Conservation (phyloP, 2,888 invertebrate genomes). For the Abrostola tripartita region DNA sequence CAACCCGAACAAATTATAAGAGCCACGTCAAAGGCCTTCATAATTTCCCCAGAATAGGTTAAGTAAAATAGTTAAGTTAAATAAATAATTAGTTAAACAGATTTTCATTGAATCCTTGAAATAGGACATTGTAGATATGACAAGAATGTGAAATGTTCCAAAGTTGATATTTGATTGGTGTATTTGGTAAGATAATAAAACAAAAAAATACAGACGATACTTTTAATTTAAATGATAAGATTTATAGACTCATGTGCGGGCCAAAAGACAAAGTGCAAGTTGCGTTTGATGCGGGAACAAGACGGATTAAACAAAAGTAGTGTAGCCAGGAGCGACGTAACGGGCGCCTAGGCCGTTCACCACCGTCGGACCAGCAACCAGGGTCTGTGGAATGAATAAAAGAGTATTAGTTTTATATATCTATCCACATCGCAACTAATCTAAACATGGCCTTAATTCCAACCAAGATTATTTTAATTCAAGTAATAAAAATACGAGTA, state of each 20-base stretch:
- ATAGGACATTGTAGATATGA: neutral
- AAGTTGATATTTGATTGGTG: neutral
- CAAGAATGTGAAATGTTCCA: neutral
- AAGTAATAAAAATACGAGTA: too few relatives aligned
- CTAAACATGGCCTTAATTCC: too few relatives aligned
- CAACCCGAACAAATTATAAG: too few relatives aligned
- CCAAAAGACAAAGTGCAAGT: conserved; percentile 46
- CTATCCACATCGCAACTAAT: too few relatives aligned
- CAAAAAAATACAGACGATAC: conserved; percentile 1
- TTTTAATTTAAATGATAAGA: conserved; percentile 21
- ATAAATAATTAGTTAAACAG: too few relatives aligned
- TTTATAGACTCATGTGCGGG: conserved; percentile 26
- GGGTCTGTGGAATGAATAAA: conserved; percentile 66
- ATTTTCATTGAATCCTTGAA: too few relatives aligned
- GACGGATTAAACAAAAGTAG: conserved; percentile 54
- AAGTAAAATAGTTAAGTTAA: too few relatives aligned
- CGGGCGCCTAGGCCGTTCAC: conserved; percentile 69
- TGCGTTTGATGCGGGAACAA: conserved; percentile 21
- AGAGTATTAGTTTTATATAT: neutral
- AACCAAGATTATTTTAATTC: too few relatives aligned
- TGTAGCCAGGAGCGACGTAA: conserved; percentile 67
- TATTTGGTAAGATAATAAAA: neutral
- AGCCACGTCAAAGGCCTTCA: too few relatives aligned
- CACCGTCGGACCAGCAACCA: conserved; percentile 82
- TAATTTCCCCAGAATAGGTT: too few relatives aligned